These are phyloP conservation scores for Cyanoramphus novaezelandiae DNA, from an alignment of 2,113 vertebrate species.

Conservation along the genomic window DNA sequence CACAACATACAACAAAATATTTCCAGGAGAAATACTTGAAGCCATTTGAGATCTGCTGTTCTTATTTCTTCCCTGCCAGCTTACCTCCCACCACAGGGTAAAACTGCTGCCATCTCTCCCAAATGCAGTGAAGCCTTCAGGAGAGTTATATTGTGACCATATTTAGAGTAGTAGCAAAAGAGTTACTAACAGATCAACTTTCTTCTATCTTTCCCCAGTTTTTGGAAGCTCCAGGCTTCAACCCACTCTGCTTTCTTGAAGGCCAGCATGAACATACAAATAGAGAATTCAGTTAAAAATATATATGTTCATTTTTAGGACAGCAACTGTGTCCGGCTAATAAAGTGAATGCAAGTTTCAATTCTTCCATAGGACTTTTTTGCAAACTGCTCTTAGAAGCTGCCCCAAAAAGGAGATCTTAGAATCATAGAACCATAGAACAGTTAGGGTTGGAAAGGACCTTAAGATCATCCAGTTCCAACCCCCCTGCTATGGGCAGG, in stretches of 20 bases:
- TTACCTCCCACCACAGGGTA: conserved; percentile 82
- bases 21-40: neutral
- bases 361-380: neutral
- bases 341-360: neutral
- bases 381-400: neutral
- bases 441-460: too few relatives aligned
- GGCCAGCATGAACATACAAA: conserved; percentile 54
- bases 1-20: conserved; percentile 17
- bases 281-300: conserved; percentile 30
- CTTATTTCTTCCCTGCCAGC: neutral
- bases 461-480: too few relatives aligned
- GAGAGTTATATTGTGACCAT: conserved; percentile 73
- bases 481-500: too few relatives aligned
- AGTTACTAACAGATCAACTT: neutral
- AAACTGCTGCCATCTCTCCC: conserved; percentile 82
- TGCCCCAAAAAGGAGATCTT: neutral
- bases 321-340: neutral
- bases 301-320: neutral
- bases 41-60: neutral
- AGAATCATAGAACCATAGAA: too few relatives aligned
- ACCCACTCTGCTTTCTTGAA: conserved; percentile 70
- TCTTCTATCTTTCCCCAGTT: neutral
- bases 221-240: neutral
- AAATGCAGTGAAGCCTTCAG: conserved; percentile 81
- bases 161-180: neutral